A percentile compares a stretch with the other conserved stretches of the same genome.
phyloP scores from a whole-genome alignment of 30 jellyfish, hydroid and myxozoan species.

The Catostylus mosaicus region DNA sequence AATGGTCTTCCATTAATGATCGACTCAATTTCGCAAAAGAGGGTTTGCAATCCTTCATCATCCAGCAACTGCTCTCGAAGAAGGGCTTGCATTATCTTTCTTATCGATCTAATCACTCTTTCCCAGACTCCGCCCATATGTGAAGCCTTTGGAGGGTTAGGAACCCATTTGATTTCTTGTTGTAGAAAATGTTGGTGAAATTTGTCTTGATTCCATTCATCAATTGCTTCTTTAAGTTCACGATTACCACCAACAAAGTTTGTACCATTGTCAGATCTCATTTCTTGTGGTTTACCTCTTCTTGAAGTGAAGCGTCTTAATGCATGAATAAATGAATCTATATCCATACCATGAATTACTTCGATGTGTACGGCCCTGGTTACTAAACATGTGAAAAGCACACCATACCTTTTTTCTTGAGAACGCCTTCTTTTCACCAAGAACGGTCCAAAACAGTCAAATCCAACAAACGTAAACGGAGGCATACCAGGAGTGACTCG shows the following conservation, averaged over 20 bases:
- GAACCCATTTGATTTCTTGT: slow-evolving; percentile 39
- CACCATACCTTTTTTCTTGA: slow-evolving; percentile 51
- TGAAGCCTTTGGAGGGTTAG: slow-evolving; percentile 65
- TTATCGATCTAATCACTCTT: slow-evolving; percentile 48
- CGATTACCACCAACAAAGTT: slow-evolving; percentile 48
- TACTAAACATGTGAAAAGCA: slow-evolving; percentile 52
- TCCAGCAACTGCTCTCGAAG: slow-evolving; percentile 37
- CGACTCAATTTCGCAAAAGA: slow-evolving; percentile 61
- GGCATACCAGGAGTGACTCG: slow-evolving; percentile 70
- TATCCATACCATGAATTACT: slow-evolving; percentile 42
- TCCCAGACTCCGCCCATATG: slow-evolving; percentile 84
- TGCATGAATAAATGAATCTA: slow-evolving; percentile 56
- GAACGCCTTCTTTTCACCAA: slow-evolving; percentile 35
- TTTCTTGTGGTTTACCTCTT: slow-evolving; percentile 49
- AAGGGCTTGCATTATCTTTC: slow-evolving; percentile 27
- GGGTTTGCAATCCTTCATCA: slow-evolving; percentile 63
- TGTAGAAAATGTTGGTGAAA: slow-evolving; percentile 26
- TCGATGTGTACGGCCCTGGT: slow-evolving; percentile 72
- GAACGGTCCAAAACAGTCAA: slow-evolving; percentile 77
- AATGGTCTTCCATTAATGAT: slow-evolving; percentile 64
- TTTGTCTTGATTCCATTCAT: slow-evolving; percentile 44
- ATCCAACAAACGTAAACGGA: slow-evolving; percentile 61
- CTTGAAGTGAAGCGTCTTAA: slow-evolving; percentile 56
- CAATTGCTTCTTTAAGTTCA: slow-evolving; percentile 39
- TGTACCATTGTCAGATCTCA: slow-evolving; percentile 59